Base-by-base conservation (phyloP, 2,797 vertebrate species). In the Oryzias dopingdopingensis region DNA sequence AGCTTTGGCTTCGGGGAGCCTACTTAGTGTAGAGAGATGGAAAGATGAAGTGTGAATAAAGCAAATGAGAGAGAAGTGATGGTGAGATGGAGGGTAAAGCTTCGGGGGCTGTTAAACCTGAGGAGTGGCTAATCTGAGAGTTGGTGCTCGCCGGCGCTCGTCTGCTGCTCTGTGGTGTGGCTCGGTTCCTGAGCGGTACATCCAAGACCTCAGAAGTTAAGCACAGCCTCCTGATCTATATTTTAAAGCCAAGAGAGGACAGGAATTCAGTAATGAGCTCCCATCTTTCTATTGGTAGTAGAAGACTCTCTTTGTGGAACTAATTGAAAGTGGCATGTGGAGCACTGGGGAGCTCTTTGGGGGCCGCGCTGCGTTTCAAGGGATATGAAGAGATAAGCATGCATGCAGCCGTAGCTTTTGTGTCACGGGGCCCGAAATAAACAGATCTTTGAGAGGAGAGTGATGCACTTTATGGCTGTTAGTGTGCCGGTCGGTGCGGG, bases 251-350 rank as follows among this genome's bases (percentile, higher is more conserved):
- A 42, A 56, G 72, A 84, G 83, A 50, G 44, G 82, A 81, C 85
- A 90, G 82, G 87, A 90, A 91, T 91, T 88, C 72, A 65, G 80
- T 90, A 90, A 91, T 91, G 90, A 90, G 89, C 88, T 90, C 80
- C 84, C 84, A 81, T 87, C 89, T 88, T 85, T 78, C 80, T 86
- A 82, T 84, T 76, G 86, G 80, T 76, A 72, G 73, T 67, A 78
- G 81, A 89, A 84, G 84, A 82, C 81, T 88, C 63, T 86, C 86
- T 91, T 89, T 91, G 88, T 89, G 88, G 88, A 89, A 89, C 87
- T 91, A 91, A 92, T 90, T 92, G 88, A 90, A 91, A 90, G 87
- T 90, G 90, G 83, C 89, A 86, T 85, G 83, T 72, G 74, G 79
- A 84, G 85, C 79, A 65, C 59, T 46, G 58, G 85, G 80, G 81